These are phyloP conservation scores for Empis stercorea DNA, from an alignment of 2,888 invertebrate species.

Conservation along the genomic window DNA sequence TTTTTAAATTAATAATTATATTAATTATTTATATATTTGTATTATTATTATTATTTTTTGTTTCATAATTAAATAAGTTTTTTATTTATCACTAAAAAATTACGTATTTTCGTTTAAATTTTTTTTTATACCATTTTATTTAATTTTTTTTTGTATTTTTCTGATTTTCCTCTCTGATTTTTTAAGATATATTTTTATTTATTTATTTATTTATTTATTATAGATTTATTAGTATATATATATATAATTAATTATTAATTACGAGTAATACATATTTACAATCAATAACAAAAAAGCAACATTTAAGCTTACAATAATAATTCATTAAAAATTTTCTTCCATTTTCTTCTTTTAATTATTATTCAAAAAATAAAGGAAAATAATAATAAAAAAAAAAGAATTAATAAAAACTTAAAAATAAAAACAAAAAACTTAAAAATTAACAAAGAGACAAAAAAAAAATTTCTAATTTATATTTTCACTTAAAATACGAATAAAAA, in stretches of 20 bases:
- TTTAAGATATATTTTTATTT: no score
- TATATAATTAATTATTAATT: neutral
- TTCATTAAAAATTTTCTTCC: no score
- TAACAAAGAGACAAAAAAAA: neutral
- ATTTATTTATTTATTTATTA: neutral
- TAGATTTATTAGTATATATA: neutral
- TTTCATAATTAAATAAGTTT: neutral
- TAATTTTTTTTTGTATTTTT: neutral
- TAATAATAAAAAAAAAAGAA: constrained; percentile 1
- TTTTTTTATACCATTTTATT: neutral
- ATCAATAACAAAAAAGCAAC: constrained; percentile 2
- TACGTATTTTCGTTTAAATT: constrained; percentile 1
- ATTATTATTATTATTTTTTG: neutral
- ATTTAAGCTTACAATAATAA: neutral
- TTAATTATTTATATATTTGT: neutral
- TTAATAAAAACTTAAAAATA: neutral
- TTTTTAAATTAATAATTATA: neutral
- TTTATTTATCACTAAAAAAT: constrained; percentile 1
- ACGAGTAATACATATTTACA: neutral
- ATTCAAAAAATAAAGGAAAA: neutral
- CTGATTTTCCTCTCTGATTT: neutral
- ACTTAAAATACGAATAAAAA: no score
- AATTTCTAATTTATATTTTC: no score
- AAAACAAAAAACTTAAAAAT: neutral
- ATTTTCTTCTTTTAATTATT: no score